phyloP scores from a whole-genome alignment of 2,797 vertebrate species.

The Semaprochilodus insignis region DNA sequence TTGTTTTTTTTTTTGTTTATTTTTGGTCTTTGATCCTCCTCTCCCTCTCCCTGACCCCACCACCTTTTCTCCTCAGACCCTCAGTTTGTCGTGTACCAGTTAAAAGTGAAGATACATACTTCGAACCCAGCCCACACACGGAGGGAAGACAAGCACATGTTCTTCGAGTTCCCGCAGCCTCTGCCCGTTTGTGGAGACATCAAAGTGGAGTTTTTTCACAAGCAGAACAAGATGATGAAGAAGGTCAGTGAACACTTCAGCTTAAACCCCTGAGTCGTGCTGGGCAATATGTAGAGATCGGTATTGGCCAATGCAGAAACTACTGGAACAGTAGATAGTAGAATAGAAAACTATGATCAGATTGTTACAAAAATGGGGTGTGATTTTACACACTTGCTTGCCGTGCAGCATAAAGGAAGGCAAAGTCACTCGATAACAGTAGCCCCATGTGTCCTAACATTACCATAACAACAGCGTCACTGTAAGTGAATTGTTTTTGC shows the following conservation, averaged over 20 bases:
- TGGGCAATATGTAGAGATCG: no score
- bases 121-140: constrained; percentile 93
- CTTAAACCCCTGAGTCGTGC: neutral
- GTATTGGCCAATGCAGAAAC: no score
- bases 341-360: no score
- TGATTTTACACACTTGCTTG: no score
- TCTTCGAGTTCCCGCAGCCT: constrained; percentile 97
- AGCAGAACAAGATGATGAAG: constrained; percentile 99
- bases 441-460: no score
- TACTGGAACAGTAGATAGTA: no score
- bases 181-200: constrained; percentile 98
- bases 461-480: no score
- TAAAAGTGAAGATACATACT: constrained; percentile 99
- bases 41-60: constrained; percentile 43
- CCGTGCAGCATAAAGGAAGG: no score
- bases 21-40: constrained; percentile 38
- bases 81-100: constrained; percentile 98
- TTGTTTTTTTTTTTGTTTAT: neutral
- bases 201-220: constrained; percentile 99
- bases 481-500: no score
- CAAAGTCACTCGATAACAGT: no score
- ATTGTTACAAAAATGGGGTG: no score
- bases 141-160: constrained; percentile 97
- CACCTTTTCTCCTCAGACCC: constrained; percentile 82
- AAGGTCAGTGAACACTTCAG: constrained; percentile 83